Conservation (phyloP, 2,888 invertebrate genomes). For the Callimorpha dominula region DNA sequence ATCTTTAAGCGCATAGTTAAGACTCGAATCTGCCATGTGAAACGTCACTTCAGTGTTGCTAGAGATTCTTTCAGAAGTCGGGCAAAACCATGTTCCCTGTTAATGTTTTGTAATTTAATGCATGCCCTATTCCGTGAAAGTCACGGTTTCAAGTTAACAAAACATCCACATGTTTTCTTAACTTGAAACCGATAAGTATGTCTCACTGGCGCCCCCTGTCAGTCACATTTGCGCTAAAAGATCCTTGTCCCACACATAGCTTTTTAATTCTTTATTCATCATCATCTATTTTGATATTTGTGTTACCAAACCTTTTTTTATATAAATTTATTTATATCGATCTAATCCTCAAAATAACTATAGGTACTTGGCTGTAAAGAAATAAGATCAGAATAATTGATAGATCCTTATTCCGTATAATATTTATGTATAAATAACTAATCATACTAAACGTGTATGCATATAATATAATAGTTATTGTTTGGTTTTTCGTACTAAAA, state of each 20-base stretch:
- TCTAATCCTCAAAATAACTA: not conserved
- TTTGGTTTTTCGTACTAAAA: conserved; percentile 77
- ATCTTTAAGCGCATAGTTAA: too few species aligned
- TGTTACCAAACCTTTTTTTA: not conserved
- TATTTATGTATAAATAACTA: conserved; percentile 54
- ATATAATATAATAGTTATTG: conserved; percentile 64
- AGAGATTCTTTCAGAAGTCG: not conserved
- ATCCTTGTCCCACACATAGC: too few species aligned
- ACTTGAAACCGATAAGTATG: too few species aligned
- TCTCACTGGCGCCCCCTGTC: too few species aligned
- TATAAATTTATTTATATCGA: not conserved
- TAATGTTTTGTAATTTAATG: too few species aligned
- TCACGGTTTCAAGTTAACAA: too few species aligned
- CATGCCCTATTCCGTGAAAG: too few species aligned
- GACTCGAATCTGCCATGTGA: not conserved
- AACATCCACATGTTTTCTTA: too few species aligned
- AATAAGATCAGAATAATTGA: conserved; percentile 2
- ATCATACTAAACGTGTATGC: conserved; percentile 56
- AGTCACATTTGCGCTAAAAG: too few species aligned
- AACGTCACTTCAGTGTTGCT: not conserved
- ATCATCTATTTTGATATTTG: not conserved
- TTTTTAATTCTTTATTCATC: too few species aligned
- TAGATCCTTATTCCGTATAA: conserved; percentile 27
- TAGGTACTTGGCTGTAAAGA: not conserved
- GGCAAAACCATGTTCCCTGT: too few species aligned